Base-by-base conservation (phyloP, 53 echinoderm and acorn worm genomes). In the Henricia sp. region DNA sequence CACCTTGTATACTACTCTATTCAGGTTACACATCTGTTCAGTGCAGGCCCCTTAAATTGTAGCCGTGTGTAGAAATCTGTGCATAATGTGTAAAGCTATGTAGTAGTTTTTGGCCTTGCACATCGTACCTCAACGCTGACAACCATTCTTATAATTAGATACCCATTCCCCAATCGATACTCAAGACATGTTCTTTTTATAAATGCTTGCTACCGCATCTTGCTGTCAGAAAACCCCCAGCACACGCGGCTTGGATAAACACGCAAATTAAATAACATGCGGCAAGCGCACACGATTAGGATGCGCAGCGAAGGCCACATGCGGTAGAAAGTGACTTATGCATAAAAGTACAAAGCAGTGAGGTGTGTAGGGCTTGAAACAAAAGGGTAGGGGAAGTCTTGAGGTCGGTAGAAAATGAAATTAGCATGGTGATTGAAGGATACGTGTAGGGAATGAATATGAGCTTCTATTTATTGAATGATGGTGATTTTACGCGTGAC, bases 241-340 rank as follows among this genome's bases (percentile, higher is more conserved):
- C 50, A 80, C 80, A 63, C 64, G 28, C 42, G 64, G 64, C 64
- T 80, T 80, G 80, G 63, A 80, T 64, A 62, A 80, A 80, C 80
- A 80, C 42, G 80, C 64, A 80, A 80, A 80, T 80, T 80, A 50
- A 80, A 80, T 80, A 80, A 80, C 50, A 50, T 41, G 44, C 29
- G 64, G 30, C 60, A 64, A 80, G 63, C 80, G 63, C 64, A 64
- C 42, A 30, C 80, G 63, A 80, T 80, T 80, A 80, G 80, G 34
- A 27, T 1, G 23, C 5, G 76, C 59, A 27, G 27, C 24, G 50
- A 62, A 64, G 80, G 46, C 35, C 64, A 46, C 11, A 26, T 3
- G 6, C n/a, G n/a, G 17, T 35, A 38, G 38, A 32, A 62, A 42
- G 30, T 62, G 64, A 80, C 50, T 62, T 80, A 34, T 63, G 48